Evolutionary conservation across 2,113 vertebrate genomes (phyloP).

Genomic region (Brachionichthys hirsutus): DNA sequence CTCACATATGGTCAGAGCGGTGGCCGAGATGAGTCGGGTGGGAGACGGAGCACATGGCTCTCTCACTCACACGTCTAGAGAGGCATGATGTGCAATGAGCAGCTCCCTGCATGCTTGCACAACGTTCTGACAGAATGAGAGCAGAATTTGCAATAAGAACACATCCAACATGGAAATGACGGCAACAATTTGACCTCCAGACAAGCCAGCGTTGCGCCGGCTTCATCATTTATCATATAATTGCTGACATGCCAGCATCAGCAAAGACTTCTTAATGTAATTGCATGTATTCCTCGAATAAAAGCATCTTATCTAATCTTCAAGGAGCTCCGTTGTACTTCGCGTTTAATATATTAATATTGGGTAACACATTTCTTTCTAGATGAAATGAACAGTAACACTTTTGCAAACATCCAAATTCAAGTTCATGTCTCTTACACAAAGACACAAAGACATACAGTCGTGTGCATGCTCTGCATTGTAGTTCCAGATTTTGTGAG

Average conservation of each 20-base stretch:
- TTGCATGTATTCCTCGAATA: neutral
- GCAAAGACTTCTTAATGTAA: neutral
- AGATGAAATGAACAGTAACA: neutral
- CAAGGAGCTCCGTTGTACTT: neutral
- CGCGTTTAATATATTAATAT: neutral
- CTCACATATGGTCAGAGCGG: slow-evolving; percentile 64
- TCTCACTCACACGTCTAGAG: slow-evolving; percentile 58
- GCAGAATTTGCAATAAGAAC: neutral
- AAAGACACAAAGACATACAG: neutral
- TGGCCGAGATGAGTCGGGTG: slow-evolving; percentile 44
- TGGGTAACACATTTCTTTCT: neutral
- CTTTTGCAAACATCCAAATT: neutral
- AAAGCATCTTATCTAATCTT: neutral
- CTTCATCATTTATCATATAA: neutral
- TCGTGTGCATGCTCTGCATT: no score
- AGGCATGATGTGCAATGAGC: slow-evolving; percentile 23
- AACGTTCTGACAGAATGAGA: no score
- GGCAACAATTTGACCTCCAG: no score
- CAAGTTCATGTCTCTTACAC: neutral
- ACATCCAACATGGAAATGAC: neutral
- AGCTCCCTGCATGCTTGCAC: slow-evolving; percentile 7
- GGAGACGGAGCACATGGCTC: slow-evolving; percentile 57
- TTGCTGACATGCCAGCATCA: neutral
- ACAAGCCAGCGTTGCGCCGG: neutral
- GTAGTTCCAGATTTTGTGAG: neutral